phyloP scores from a whole-genome alignment of 2,888 invertebrate species.

The Conus canariensis region DNA sequence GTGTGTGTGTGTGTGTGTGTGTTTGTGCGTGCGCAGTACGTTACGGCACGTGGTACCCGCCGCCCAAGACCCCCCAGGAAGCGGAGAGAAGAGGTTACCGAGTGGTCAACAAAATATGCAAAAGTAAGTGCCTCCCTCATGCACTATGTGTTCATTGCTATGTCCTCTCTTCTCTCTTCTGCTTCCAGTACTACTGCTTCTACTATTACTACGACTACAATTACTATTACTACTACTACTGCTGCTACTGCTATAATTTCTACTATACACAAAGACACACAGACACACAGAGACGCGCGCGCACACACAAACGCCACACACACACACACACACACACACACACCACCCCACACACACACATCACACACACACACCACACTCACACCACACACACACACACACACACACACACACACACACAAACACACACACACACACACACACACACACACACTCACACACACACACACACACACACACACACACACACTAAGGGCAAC shows the following conservation, averaged over 20 bases:
- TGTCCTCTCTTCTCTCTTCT: neutral
- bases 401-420: too few species aligned
- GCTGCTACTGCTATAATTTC: too few species aligned
- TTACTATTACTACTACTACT: too few species aligned
- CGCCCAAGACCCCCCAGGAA: slow-evolving; percentile 45
- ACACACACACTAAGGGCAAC: too few species aligned
- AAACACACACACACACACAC: too few species aligned
- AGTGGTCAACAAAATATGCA: slow-evolving; percentile 49
- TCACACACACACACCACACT: neutral
- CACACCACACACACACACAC: neutral
- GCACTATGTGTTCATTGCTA: neutral
- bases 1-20: slow-evolving; percentile 17
- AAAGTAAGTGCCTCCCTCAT: slow-evolving; percentile 35
- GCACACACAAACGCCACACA: too few species aligned
- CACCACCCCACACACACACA: too few species aligned
- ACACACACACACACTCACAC: too few species aligned
- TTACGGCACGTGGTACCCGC: slow-evolving; percentile 48
- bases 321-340: too few species aligned
- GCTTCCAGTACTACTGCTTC: neutral
- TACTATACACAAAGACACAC: too few species aligned
- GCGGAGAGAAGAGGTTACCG: slow-evolving; percentile 46
- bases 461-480: too few species aligned
- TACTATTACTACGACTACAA: neutral
- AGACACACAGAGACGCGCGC: too few species aligned
- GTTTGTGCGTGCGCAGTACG: slow-evolving; percentile 46